Percentiles rank a stretch among this genome's conserved stretches.
Conservation (phyloP, 2,113 vertebrate species). For the Athene cunicularia region DNA sequence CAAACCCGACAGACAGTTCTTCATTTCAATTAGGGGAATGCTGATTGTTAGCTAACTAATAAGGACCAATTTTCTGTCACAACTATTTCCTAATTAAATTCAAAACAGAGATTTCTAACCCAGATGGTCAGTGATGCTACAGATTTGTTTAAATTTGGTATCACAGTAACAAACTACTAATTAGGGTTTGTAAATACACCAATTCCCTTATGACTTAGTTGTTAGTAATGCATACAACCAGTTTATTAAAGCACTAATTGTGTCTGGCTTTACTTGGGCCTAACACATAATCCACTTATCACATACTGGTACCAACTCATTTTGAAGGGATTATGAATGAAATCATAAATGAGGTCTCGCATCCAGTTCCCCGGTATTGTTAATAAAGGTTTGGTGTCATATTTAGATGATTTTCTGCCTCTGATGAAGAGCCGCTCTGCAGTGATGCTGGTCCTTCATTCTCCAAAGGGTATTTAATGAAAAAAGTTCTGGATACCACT, state of each 20-base stretch:
- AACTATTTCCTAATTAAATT: constrained; percentile 84
- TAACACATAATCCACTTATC: constrained; percentile 83
- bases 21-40: constrained; percentile 80
- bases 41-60: constrained; percentile 78
- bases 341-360: constrained; percentile 73
- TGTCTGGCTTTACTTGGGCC: constrained; percentile 80
- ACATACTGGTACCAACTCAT: constrained; percentile 79
- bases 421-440: accelerated
- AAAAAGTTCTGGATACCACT: not conserved
- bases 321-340: constrained; percentile 81
- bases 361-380: constrained; percentile 21
- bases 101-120: constrained; percentile 79
- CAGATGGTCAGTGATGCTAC: constrained; percentile 79
- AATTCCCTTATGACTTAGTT: constrained; percentile 74
- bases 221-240: constrained; percentile 77
- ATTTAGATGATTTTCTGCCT: not conserved
- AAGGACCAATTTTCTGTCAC: constrained; percentile 77
- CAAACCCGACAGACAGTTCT: constrained; percentile 59
- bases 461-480: not conserved
- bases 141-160: constrained; percentile 84
- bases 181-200: constrained; percentile 83
- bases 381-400: constrained; percentile 37
- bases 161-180: constrained; percentile 83
- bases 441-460: accelerated
- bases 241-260: constrained; percentile 86